Percentiles rank a stretch among this genome's conserved stretches.
Evolutionary conservation across 2,797 vertebrate species (phyloP).

Genomic region (Melopsittacus undulatus): DNA sequence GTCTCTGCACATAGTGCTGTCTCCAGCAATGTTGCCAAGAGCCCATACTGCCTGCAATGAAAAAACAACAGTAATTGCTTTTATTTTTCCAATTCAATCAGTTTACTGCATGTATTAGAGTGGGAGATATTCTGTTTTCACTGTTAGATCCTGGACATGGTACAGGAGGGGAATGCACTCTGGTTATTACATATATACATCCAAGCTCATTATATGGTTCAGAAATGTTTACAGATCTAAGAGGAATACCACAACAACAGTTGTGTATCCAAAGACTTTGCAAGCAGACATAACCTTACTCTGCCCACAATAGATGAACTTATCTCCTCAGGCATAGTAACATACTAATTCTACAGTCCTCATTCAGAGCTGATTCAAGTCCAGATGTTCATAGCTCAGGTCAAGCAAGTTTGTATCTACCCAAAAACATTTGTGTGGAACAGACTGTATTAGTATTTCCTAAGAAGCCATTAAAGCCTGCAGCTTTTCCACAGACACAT

Average conservation of each 20-base stretch:
- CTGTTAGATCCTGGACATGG: background rate
- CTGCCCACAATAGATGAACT: background rate
- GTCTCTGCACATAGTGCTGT: constrained; percentile 85
- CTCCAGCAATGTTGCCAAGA: constrained; percentile 84
- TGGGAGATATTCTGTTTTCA: background rate
- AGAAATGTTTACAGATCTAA: background rate
- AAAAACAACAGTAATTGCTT: constrained; percentile 22
- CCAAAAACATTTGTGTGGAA: background rate
- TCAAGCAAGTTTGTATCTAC: background rate
- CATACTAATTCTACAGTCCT: background rate
- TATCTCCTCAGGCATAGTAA: background rate
- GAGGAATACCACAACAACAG: background rate
- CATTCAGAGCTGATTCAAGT: background rate
- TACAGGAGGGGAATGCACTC: background rate
- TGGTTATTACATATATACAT: background rate
- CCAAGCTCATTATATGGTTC: background rate
- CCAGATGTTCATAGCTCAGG: background rate
- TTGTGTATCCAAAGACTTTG: background rate
- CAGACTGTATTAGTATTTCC: background rate
- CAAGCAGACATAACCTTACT: background rate
- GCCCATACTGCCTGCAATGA: constrained; percentile 82
- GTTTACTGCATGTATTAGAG: background rate
- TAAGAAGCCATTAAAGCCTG: background rate
- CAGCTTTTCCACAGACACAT: background rate
- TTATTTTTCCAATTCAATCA: background rate